Conservation (phyloP, 1,140 invertebrate species). For the Chelonus insularis region DNA sequence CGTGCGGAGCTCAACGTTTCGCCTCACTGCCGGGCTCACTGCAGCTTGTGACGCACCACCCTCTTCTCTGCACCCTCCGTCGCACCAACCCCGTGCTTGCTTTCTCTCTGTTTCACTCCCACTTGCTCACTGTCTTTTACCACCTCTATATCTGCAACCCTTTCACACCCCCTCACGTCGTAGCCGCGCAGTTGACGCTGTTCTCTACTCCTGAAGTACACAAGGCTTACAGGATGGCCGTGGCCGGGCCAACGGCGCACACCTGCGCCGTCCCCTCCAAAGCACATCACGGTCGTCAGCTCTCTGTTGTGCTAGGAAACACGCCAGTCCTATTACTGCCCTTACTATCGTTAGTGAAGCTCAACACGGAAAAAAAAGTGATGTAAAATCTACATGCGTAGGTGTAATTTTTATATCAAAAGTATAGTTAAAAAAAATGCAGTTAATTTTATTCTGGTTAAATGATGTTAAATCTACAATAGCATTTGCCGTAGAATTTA, state of each 20-base stretch:
- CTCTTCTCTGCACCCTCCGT: slow-evolving; percentile 35
- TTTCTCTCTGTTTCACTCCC: slow-evolving; percentile 12
- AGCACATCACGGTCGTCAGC: no score
- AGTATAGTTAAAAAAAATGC: no score
- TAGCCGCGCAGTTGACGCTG: neutral
- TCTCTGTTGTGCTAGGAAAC: neutral
- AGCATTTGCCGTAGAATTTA: no score
- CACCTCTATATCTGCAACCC: slow-evolving; percentile 12
- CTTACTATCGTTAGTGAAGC: no score
- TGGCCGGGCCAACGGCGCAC: slow-evolving; percentile 21
- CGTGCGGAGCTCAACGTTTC: slow-evolving; percentile 56
- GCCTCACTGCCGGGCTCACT: slow-evolving; percentile 58
- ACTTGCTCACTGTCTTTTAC: neutral
- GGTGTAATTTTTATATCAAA: no score
- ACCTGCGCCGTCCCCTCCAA: slow-evolving; percentile 39
- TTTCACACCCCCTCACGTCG: slow-evolving; percentile 21
- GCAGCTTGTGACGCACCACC: slow-evolving; percentile 57
- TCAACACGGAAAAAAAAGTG: no score
- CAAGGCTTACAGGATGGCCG: neutral
- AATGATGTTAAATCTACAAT: no score
- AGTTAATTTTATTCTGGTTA: no score
- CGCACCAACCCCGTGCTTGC: slow-evolving; percentile 8
- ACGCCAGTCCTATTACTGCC: neutral
- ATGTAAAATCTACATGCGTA: no score
- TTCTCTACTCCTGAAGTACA: neutral